Conservation (phyloP, 2,797 vertebrate species). For the Sebastes kiyomatsui region DNA sequence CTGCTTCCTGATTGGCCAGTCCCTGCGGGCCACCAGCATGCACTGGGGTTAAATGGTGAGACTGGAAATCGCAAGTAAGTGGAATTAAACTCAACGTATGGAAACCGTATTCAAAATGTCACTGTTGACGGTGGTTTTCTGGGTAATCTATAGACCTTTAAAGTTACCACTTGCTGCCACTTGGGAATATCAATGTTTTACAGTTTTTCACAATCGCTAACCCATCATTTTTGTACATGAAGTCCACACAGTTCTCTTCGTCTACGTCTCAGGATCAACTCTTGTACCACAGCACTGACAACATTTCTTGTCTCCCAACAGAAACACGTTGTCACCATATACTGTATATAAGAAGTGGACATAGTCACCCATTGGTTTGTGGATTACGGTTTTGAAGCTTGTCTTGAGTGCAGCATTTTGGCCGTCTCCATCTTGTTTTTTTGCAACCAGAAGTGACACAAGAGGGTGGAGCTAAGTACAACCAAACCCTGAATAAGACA, state of each 20-base stretch:
- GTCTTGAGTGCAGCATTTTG: no score
- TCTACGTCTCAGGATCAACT: neutral
- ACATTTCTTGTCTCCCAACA: neutral
- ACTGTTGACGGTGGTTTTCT: neutral
- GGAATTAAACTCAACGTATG: slow-evolving; percentile 3
- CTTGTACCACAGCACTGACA: neutral
- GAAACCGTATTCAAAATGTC: neutral
- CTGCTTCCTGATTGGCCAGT: slow-evolving; percentile 53
- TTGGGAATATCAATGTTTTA: neutral
- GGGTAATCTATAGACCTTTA: neutral
- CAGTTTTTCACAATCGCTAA: neutral
- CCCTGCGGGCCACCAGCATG: slow-evolving; percentile 33
- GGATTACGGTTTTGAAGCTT: no score
- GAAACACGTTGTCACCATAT: no score
- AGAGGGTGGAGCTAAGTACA: no score
- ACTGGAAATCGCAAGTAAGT: neutral
- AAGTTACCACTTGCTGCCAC: neutral
- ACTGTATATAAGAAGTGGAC: no score
- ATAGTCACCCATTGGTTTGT: no score
- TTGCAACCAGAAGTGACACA: no score
- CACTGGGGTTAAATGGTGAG: slow-evolving; percentile 19
- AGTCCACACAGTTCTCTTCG: no score
- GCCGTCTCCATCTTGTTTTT: no score
- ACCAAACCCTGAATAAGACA: fast-evolving
- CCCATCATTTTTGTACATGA: no score